Evolutionary conservation across 2,797 vertebrate species (phyloP), one percentile per base, ranked within the genome.

Genomic region (Falco biarmicus): DNA sequence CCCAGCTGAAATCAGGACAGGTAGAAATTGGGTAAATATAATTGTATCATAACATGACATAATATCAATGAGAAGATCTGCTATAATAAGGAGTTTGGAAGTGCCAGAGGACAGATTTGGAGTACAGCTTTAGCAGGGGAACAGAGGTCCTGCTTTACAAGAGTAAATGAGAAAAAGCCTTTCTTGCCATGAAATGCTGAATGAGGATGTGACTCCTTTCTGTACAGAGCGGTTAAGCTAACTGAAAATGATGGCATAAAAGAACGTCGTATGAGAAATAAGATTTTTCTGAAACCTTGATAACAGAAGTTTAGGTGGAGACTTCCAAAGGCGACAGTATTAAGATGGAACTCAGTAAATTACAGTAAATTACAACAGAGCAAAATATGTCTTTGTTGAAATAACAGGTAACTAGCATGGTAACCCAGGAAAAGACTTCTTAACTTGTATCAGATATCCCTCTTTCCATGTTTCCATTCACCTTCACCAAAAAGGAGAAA

Each of bases 381-480:
- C 0, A 73, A 64, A 89, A 41, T 14, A n/a, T 2, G 0, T 45
- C 15, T 2, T 39, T 74, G 2, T 15, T 68, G 15, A 28, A 77
- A 43, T 59, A 57, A 25, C 1, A 51, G 10, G 2, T 3, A 47
- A 17, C 12, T 11, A 34, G 2, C 3, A 10, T 3, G 5, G 0
- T 19, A 87, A 32, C 6, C 13, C 22, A 53, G 48, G 17, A 29
- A 10, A 70, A 19, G 1, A 60, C 2, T 34, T 64, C n/a, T 31
- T 59, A 63, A 32, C 4, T 48, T 7, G 3, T 16, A 13, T 11
- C 10, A 66, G 6, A 53, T 12, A 59, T 64, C 4, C 3, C 8
- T 26, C 19, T 80, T 84, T 65, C 13, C 0, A 0, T 22, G 1
- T 47, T 54, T 66, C 4, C 3, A 6, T 71, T 74, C 1, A 34